Evolutionary conservation across 2,797 vertebrate genomes (phyloP).

Genomic region (Phoebastria nigripes): DNA sequence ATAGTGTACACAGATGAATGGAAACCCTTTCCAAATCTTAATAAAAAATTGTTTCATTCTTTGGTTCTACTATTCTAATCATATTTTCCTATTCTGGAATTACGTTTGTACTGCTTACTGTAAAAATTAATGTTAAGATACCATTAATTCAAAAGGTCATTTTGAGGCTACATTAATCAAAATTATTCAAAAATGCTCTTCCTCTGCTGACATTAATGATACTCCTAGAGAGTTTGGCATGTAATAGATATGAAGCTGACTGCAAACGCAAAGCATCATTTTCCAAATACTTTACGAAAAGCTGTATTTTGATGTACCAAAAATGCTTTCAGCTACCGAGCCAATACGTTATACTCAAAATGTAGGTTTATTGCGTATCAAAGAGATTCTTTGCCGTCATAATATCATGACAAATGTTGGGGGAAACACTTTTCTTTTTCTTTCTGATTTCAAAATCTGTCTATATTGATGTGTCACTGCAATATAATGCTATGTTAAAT

Average conservation of each 20-base stretch:
- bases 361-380: background rate
- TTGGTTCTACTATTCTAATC: background rate
- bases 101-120: background rate
- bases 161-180: background rate
- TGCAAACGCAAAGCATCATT: background rate
- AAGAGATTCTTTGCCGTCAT: background rate
- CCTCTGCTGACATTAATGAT: background rate
- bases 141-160: background rate
- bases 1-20: rapidly evolving
- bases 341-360: background rate
- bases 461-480: background rate
- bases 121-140: background rate
- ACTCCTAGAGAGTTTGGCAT: background rate
- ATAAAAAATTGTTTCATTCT: background rate
- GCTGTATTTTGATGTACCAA: background rate
- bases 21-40: background rate
- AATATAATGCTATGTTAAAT: background rate
- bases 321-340: background rate
- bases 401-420: background rate
- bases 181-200: background rate
- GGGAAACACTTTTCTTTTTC: background rate
- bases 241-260: background rate
- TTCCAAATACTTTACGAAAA: background rate
- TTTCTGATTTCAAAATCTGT: background rate
- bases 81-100: background rate